Base-by-base conservation (phyloP, 2,113 vertebrate species). In the Heptranchias perlo region DNA sequence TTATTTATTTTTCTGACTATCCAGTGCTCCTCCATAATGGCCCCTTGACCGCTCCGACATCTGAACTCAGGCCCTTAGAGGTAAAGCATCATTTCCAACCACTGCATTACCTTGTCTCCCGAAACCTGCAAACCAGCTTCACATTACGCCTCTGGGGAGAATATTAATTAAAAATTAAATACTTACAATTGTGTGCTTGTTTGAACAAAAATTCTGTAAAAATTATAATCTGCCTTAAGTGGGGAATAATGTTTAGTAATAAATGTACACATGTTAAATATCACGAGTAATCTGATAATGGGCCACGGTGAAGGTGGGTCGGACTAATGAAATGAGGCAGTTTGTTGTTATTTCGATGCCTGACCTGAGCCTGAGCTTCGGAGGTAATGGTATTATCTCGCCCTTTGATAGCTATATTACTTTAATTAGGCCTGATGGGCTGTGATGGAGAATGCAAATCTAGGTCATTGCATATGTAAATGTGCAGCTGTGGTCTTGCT, bases 391-490 rank as follows among this genome's bases (percentile, higher is more conserved):
- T 0, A 0, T 2, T 73, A 78, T 64, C 97, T 95, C 95, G 86
- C 96, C 87, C 31, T 61, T 94, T 97, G 96, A 96, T 97, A 96
- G 97, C 96, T 84, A 96, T 4, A 0, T 97, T 97, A 96, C 96
- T 97, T 97, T 98, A 98, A 99, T 98, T 98, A 98, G 97, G 97
- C 96, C 96, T 97, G 98, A 98, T 98, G 97, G 98, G 97, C 97
- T 98, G 97, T 98, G 98, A 97, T 98, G 97, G 97, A 96, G 97
- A 98, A 98, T 98, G 98, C 97, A 98, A 98, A 98, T 98, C 97
- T 98, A 98, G 98, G 98, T 98, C 98, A 98, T 98, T 97, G 98
- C 98, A 97, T 98, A 98, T 99, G 98, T 97, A 98, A 98, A 98
- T 98, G 97, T 98, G 97, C 98, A 98, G 98, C 98, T 98, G 98